A percentile compares a stretch with the other conserved stretches of the same genome.
Evolutionary conservation across 2,113 vertebrate genomes (phyloP).

Genomic region (Chionodraco myersi): DNA sequence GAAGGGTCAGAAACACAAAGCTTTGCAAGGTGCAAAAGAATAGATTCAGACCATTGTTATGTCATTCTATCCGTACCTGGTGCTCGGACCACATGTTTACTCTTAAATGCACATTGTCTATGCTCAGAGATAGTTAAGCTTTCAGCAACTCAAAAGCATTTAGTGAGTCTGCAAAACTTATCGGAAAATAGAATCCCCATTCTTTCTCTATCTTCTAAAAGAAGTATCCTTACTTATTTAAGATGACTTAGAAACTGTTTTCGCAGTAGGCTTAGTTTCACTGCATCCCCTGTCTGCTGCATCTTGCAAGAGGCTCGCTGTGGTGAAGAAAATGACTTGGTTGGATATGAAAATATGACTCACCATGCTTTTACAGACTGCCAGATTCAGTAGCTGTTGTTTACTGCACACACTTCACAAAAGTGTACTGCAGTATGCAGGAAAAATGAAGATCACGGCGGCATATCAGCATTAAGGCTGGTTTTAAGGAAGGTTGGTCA

Average conservation of each 20-base stretch:
- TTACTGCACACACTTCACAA: slow-evolving; percentile 12
- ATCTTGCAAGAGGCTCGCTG: slow-evolving; percentile 37
- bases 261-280: slow-evolving; percentile 18
- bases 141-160: not conserved
- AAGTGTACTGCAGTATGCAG: not conserved
- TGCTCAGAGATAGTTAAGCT: slow-evolving; percentile 1
- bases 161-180: not conserved
- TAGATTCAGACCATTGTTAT: no score
- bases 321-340: slow-evolving; percentile 31
- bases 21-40: not conserved
- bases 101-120: not conserved
- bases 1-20: not conserved
- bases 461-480: slow-evolving; percentile 19
- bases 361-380: slow-evolving; percentile 26
- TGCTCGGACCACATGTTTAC: slow-evolving; percentile 5
- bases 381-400: slow-evolving; percentile 33
- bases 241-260: not conserved
- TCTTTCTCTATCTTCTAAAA: slow-evolving; percentile 15
- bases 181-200: not conserved
- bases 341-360: slow-evolving; percentile 56
- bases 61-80: not conserved
- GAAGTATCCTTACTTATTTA: not conserved
- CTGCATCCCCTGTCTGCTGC: slow-evolving; percentile 33
- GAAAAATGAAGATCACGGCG: slow-evolving; percentile 6
- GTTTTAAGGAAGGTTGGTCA: not conserved